phyloP scores from a whole-genome alignment of 1,140 invertebrate species.

The Chymomyza costata region DNA sequence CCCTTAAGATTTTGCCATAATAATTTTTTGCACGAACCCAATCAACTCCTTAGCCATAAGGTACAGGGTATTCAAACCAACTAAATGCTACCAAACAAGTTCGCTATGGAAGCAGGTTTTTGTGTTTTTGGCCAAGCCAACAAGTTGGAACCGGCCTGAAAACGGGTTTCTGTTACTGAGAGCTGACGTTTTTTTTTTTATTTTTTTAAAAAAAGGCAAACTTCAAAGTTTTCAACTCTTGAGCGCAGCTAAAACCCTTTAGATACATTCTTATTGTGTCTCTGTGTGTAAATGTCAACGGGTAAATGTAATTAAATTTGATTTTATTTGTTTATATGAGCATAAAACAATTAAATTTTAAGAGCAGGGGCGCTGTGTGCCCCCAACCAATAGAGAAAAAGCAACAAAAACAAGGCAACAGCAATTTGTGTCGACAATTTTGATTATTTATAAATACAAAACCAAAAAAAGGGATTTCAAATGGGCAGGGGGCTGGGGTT shows the following conservation, averaged over 20 bases:
- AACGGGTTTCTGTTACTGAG: slow-evolving; percentile 21
- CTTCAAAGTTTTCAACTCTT: too few relatives aligned
- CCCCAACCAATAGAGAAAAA: neutral
- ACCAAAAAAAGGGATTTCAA: neutral
- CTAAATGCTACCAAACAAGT: slow-evolving; percentile 67
- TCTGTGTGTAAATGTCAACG: slow-evolving; percentile 45
- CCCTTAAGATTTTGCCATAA: too few relatives aligned
- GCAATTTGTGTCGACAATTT: slow-evolving; percentile 33
- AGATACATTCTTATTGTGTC: slow-evolving; percentile 1
- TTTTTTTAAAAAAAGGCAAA: too few relatives aligned
- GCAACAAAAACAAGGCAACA: neutral
- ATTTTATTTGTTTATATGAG: slow-evolving; percentile 45
- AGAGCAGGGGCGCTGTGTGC: slow-evolving; percentile 10
- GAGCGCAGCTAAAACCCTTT: too few relatives aligned
- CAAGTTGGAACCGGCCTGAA: too few relatives aligned
- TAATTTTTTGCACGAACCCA: too few relatives aligned
- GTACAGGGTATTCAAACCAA: too few relatives aligned
- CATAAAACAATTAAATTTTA: slow-evolving; percentile 66
- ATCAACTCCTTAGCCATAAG: too few relatives aligned
- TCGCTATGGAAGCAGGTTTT: slow-evolving; percentile 64
- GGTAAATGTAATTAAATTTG: slow-evolving; percentile 64
- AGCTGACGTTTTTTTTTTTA: too few relatives aligned
- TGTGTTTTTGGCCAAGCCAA: slow-evolving; percentile 29
- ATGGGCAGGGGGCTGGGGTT: neutral
- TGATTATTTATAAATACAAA: slow-evolving; percentile 62